Conservation (phyloP, 2,113 vertebrate species). For the Formicarius rufipectus region DNA sequence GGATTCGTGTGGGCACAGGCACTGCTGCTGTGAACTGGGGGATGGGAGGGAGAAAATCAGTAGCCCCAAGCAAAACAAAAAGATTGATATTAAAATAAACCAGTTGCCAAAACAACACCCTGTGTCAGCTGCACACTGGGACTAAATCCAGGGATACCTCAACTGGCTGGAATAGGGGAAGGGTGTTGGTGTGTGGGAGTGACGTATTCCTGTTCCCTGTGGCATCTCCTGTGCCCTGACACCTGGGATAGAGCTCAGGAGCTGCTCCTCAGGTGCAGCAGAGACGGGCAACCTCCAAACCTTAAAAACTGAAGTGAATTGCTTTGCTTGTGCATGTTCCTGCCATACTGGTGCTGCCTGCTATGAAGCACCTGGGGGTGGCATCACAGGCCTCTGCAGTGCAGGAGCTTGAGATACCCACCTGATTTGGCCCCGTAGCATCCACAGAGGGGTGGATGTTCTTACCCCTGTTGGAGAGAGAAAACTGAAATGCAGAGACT, state of each 20-base stretch:
- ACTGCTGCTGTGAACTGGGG: neutral
- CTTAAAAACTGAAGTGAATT: neutral
- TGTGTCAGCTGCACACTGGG: neutral
- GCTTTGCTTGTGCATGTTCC: slow-evolving; percentile 2
- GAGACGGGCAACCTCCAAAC: neutral
- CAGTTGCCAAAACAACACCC: neutral
- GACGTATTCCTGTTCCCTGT: rapidly evolving
- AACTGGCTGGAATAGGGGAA: neutral
- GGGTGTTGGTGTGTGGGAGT: neutral
- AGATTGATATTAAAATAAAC: neutral
- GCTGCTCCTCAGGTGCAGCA: neutral
- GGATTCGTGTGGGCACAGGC: neutral
- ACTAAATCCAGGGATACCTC: neutral
- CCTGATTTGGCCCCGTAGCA: rapidly evolving
- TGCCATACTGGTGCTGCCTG: neutral
- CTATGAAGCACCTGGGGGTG: neutral
- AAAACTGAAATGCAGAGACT: neutral
- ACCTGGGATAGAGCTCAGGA: neutral
- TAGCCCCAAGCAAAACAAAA: neutral
- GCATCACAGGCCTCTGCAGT: neutral
- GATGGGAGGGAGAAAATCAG: neutral
- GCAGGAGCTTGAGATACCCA: neutral
- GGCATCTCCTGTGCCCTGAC: neutral
- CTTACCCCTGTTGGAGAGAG: neutral
- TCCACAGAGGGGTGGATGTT: neutral